phyloP scores from a whole-genome alignment of 2,797 vertebrate genomes.

The Acipenser ruthenus region DNA sequence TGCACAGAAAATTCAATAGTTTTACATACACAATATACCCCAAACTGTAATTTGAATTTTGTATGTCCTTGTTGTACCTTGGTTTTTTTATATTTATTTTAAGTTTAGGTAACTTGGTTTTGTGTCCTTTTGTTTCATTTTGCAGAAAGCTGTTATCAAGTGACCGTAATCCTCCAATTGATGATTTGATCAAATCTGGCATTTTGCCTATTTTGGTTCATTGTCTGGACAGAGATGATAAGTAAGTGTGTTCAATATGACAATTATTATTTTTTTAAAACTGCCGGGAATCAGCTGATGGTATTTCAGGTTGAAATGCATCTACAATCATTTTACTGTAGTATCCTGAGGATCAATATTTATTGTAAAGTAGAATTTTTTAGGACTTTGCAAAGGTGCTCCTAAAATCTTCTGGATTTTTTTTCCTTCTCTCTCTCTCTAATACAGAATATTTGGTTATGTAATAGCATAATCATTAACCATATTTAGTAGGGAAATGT shows the following conservation, averaged over 20 bases:
- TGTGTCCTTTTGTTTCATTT: slow-evolving; percentile 23
- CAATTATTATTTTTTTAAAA: background rate
- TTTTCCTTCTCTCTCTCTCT: background rate
- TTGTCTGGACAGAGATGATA: slow-evolving; percentile 98
- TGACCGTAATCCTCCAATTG: slow-evolving; percentile 96
- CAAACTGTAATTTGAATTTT: too few relatives aligned
- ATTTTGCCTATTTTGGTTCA: slow-evolving; percentile 97
- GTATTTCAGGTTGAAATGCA: background rate
- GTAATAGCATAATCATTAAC: too few relatives aligned
- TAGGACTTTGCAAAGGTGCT: background rate
- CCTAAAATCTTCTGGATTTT: background rate
- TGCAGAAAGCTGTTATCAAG: slow-evolving; percentile 92
- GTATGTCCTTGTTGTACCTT: too few relatives aligned
- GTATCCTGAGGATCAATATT: background rate
- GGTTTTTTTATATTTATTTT: too few relatives aligned
- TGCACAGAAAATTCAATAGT: too few relatives aligned
- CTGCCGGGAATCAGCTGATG: background rate
- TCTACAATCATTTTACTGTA: too few relatives aligned
- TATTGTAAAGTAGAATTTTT: background rate
- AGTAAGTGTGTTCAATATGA: slow-evolving; percentile 62
- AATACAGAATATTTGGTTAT: too few relatives aligned
- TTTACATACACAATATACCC: too few relatives aligned
- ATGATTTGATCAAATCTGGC: slow-evolving; percentile 96
- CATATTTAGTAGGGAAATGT: too few relatives aligned
- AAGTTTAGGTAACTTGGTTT: slow-evolving; percentile 3